These are phyloP conservation scores for Nematostella vectensis DNA, from an alignment of 92 coral and sea anemone species.

Conservation along the genomic window DNA sequence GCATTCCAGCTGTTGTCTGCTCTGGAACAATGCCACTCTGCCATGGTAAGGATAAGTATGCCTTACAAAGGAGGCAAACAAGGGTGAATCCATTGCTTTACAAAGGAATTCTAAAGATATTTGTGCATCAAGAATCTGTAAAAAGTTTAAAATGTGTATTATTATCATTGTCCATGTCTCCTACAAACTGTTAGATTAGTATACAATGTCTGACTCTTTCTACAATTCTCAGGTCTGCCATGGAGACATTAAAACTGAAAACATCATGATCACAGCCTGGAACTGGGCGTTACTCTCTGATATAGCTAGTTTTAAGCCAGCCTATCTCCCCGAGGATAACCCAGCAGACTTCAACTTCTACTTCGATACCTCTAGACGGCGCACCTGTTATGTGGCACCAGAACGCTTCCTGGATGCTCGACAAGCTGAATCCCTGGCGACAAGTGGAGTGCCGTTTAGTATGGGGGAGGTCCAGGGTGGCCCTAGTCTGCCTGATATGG, in stretches of 20 bases:
- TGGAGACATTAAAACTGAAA: constrained; percentile 97
- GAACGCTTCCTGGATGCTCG: constrained; percentile 85
- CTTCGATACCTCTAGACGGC: constrained; percentile 95
- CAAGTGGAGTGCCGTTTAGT: constrained; percentile 22
- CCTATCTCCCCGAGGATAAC: constrained; percentile 89
- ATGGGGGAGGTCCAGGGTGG: constrained; percentile 31
- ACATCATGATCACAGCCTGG: constrained; percentile 95
- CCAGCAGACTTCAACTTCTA: constrained; percentile 97
- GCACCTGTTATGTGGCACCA: constrained; percentile 95
- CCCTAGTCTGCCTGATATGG: constrained; percentile 76
- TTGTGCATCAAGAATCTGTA: no score
- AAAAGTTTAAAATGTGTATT: no score
- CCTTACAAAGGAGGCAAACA: no score
- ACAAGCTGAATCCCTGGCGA: constrained; percentile 52
- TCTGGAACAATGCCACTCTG: constrained; percentile 82
- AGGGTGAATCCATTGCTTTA: no score
- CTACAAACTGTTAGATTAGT: no score
- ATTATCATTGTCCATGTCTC: no score
- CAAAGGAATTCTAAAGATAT: no score
- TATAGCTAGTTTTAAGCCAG: constrained; percentile 90
- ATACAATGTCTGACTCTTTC: no score
- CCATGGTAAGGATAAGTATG: constrained; percentile 40
- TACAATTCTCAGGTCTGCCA: constrained; percentile 90
- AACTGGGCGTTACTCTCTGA: constrained; percentile 90
- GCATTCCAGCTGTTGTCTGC: constrained; percentile 88